phyloP scores from a whole-genome alignment of 2,113 vertebrate genomes.

The Nothoprocta perdicaria region DNA sequence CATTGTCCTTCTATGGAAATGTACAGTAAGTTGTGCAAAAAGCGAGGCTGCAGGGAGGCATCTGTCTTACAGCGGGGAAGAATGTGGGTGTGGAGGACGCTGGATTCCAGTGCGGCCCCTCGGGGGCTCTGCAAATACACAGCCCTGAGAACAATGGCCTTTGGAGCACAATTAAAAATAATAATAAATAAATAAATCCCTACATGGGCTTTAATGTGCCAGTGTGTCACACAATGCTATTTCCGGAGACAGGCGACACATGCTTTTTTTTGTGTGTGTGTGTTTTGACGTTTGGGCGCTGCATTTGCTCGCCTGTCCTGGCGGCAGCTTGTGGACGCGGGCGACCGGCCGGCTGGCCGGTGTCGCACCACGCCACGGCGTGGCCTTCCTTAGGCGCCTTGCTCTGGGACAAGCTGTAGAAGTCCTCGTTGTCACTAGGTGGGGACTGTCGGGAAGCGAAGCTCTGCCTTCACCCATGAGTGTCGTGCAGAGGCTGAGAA shows the following conservation, averaged over 20 bases:
- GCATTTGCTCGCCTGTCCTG: neutral
- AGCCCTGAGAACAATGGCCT: neutral
- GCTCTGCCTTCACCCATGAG: fast-evolving
- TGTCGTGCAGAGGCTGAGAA: neutral
- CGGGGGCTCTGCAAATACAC: neutral
- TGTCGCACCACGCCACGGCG: fast-evolving
- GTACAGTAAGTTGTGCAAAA: constrained; percentile 46
- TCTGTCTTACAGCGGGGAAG: constrained; percentile 49
- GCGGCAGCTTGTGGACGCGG: fast-evolving
- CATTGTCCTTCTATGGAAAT: constrained; percentile 67
- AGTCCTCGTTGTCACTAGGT: neutral
- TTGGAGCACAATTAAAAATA: neutral
- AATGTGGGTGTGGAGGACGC: constrained; percentile 61
- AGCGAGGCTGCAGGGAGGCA: constrained; percentile 17
- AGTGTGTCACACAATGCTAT: fast-evolving
- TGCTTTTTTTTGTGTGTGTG: neutral
- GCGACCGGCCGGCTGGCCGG: no score
- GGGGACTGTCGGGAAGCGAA: neutral
- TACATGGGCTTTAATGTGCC: fast-evolving
- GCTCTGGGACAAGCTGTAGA: fast-evolving
- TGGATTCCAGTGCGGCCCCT: constrained; percentile 28
- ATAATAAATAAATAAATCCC: neutral
- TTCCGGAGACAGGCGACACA: neutral
- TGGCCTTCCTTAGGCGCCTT: fast-evolving
- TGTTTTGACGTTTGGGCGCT: fast-evolving